A percentile compares a stretch with the other conserved stretches of the same genome.
These are phyloP conservation scores for Drosophila borborema DNA, from an alignment of 2,888 invertebrate species.

Conservation along the genomic window DNA sequence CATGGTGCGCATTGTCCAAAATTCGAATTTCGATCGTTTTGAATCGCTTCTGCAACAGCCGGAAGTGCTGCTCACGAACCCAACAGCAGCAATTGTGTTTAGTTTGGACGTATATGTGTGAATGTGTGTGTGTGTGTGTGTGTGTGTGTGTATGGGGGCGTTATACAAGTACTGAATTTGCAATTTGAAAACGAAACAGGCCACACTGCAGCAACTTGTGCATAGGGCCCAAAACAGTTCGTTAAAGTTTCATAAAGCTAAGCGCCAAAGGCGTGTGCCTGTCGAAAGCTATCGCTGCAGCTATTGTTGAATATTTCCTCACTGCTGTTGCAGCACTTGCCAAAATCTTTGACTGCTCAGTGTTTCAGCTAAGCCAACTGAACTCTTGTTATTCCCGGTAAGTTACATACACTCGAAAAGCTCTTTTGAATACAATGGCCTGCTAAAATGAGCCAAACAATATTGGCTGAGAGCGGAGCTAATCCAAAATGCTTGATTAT, in stretches of 20 bases:
- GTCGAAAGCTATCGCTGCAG: conserved; percentile 16
- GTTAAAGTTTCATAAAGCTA: conserved; percentile 46
- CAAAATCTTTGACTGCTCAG: not conserved
- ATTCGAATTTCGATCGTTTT: conserved; percentile 72
- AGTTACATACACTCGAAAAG: not conserved
- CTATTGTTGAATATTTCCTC: not conserved
- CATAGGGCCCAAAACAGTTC: conserved; percentile 34
- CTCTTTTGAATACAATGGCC: not conserved
- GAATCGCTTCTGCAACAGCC: conserved; percentile 35
- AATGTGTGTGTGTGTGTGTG: conserved; percentile 27
- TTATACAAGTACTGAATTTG: conserved; percentile 57
- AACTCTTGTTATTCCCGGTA: not conserved
- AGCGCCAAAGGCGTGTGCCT: conserved; percentile 47
- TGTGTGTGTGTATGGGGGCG: conserved; percentile 29
- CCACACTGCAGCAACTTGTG: conserved; percentile 45
- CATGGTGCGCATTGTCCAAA: conserved; percentile 61
- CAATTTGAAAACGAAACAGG: conserved; percentile 47
- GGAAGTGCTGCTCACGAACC: conserved; percentile 33
- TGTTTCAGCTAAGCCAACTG: conserved; percentile 8
- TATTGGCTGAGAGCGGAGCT: not conserved
- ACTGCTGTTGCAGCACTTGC: not conserved
- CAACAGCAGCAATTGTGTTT: conserved; percentile 25
- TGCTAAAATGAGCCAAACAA: not conserved
- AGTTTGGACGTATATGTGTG: conserved; percentile 22
- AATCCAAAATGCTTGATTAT: not conserved